Evolutionary conservation across 2,888 invertebrate species (phyloP), one percentile per base, ranked within the genome.

Genomic region (Dimorphilus gyrociliatus): DNA sequence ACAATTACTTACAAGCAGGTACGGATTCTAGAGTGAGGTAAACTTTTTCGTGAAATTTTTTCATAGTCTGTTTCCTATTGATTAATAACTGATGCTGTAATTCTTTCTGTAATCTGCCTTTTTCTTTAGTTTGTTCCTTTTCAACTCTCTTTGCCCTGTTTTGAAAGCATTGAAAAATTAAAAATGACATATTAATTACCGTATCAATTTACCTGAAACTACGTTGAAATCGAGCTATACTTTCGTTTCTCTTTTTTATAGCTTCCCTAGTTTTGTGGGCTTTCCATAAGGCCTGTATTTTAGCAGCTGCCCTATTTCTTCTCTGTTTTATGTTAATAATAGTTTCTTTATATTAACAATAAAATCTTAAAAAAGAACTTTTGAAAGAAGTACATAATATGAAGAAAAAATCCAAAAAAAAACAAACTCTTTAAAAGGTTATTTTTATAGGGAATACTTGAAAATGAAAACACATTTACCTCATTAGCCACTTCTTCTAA

Each of bases 271-370:
- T 46, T 2, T 40, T 35, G 21, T 39, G 51, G 15, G 59, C 57
- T 35, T 46, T 51, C 55, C 58, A 61, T 26, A 46, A 37, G 2
- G 57, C 50, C 36, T 61, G 61, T 18, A 61, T 55, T 16, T 46
- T 35, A 7, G 43, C 36, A n/a, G 56, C 60, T 24, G 51, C 53
- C 32, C 47, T 34, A 19, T 40, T 39, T 18, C 45, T 44, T 42
- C 44, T 48, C 56, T 57, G 44, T 23, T 40, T 39, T 10, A 3
- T n/a, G n/a, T 21, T n/a, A n/a, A n/a, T n/a, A n/a, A n/a, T n/a
- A n/a, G n/a, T n/a, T n/a, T n/a, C n/a, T n/a, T n/a, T n/a, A n/a
- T n/a, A n/a, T n/a, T n/a, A n/a, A n/a, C n/a, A n/a, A n/a, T n/a
- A n/a, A n/a, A n/a, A n/a, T n/a, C n/a, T n/a, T n/a, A n/a, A n/a